These are phyloP conservation scores for Rhingia rostrata DNA, from an alignment of 2,888 invertebrate species.

Conservation along the genomic window DNA sequence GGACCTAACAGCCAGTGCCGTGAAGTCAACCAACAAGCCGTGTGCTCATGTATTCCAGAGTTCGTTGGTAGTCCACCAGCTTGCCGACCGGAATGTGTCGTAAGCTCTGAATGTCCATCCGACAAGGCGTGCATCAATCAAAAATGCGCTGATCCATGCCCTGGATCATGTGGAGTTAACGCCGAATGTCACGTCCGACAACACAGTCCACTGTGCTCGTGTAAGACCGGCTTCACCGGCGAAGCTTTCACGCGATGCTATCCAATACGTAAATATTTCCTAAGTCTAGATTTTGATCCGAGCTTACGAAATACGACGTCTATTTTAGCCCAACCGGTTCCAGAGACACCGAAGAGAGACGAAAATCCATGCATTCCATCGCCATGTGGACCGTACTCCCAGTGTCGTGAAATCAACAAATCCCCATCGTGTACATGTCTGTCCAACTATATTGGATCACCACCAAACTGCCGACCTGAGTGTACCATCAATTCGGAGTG, in stretches of 20 bases:
- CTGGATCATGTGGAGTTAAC: conserved; percentile 90
- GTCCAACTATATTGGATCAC: conserved; percentile 88
- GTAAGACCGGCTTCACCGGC: conserved; percentile 88
- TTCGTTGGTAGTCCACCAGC: conserved; percentile 91
- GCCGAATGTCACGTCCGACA: conserved; percentile 91
- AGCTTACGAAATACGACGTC: background rate
- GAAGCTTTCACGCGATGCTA: conserved; percentile 89
- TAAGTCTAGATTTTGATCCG: background rate
- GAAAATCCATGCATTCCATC: conserved; percentile 89
- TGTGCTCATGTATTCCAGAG: conserved; percentile 88
- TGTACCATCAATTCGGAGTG: conserved; percentile 90
- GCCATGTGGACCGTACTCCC: conserved; percentile 91
- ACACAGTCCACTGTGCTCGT: conserved; percentile 92
- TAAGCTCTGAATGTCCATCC: conserved; percentile 90
- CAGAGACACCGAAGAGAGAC: conserved; percentile 78
- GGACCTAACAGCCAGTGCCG: conserved; percentile 90
- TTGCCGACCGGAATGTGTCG: conserved; percentile 91
- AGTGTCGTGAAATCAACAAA: conserved; percentile 87
- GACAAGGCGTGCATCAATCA: conserved; percentile 90
- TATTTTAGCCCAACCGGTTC: conserved; percentile 77
- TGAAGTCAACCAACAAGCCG: conserved; percentile 86
- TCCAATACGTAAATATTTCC: conserved; percentile 78
- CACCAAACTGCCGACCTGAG: conserved; percentile 91
- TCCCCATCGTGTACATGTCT: conserved; percentile 89
- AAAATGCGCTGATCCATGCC: conserved; percentile 91